Base-by-base conservation (phyloP, 2,113 vertebrate genomes). In the Nicator chloris region DNA sequence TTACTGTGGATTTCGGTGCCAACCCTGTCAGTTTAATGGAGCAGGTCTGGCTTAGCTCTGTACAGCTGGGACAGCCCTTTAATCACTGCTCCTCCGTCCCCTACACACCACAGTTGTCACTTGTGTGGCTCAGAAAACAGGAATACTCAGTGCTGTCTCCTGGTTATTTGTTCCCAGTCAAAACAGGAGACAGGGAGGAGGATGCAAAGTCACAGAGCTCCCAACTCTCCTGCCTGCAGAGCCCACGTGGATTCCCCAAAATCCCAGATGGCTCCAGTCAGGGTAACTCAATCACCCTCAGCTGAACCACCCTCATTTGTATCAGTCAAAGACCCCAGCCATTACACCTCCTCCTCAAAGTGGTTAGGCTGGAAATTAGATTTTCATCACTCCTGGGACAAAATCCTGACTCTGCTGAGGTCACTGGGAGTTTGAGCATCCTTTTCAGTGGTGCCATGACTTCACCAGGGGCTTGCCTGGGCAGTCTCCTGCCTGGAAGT, bases 331-430 rank as follows among this genome's bases (percentile, higher is more conserved):
- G 79, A 30, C 21, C 77, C 2, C 39, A 81, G 90, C 90, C 93
- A 94, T 81, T 93, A 61, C 1, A 13, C 86, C 90, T 71, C 30
- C 82, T 96, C 87, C 90, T 90, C 82, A 75, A 68, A 88, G 82
- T 61, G 82, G n/a, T 92, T 93, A 86, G 72, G 72, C 33, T 92
- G 93, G 83, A 96, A 94, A 96, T 97, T 90, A 95, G 78, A 96
- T 97, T 96, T 95, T 83, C 82, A 53, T 83, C 86, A 42, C 95
- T 92, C 95, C 26, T 47, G 90, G 88, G 93, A 95, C 85, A 78
- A 93, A 93, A 90, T 81, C 28, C 85, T 70, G 90, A 27, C 82
- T 81, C 86, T 88, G 80, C 40, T 68, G 92, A 96, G 95, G 96
- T 97, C 95, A 88, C 57, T 64, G 82, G 72, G 86, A 96, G 93